phyloP scores from a whole-genome alignment of 2,113 vertebrate species.

The Xyliphius kryptos region DNA sequence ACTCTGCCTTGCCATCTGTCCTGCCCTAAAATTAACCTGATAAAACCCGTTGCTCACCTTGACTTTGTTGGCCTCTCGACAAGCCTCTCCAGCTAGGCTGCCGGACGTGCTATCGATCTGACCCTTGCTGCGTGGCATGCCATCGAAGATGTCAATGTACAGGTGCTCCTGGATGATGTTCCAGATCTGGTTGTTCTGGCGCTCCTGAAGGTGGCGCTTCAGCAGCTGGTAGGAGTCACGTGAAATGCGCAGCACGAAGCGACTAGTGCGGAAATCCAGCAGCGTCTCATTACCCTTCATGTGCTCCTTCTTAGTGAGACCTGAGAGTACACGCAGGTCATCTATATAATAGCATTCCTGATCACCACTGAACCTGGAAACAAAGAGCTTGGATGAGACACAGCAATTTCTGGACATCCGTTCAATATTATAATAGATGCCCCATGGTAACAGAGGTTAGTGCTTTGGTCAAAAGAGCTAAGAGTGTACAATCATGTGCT shows the following conservation, averaged over 20 bases:
- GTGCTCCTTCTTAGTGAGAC: slow-evolving; percentile 91
- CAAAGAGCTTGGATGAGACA: rapidly evolving
- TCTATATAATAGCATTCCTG: slow-evolving; percentile 97
- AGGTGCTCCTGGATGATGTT: slow-evolving; percentile 98
- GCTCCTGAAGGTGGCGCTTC: slow-evolving; percentile 95
- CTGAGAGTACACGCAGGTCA: slow-evolving; percentile 83
- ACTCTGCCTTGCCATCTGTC: too few relatives aligned
- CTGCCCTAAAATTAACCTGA: too few relatives aligned
- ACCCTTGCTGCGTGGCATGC: slow-evolving; percentile 95
- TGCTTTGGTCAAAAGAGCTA: too few relatives aligned
- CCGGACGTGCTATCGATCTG: slow-evolving; percentile 98
- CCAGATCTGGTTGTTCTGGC: slow-evolving; percentile 99
- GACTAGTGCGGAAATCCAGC: slow-evolving; percentile 96
- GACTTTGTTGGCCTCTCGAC: slow-evolving; percentile 90
- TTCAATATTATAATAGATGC: too few relatives aligned
- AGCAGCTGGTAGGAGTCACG: slow-evolving; percentile 94
- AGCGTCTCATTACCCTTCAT: slow-evolving; percentile 97
- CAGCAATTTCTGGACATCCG: not conserved
- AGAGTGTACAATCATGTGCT: too few relatives aligned
- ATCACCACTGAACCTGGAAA: slow-evolving; percentile 90
- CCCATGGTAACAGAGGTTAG: too few relatives aligned
- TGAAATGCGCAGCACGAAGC: slow-evolving; percentile 96
- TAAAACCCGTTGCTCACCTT: too few relatives aligned
- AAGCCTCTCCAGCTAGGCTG: slow-evolving; percentile 90
- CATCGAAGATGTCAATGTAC: slow-evolving; percentile 98